Evolutionary conservation across 2,888 invertebrate genomes (phyloP), one percentile per base, ranked within the genome.

Genomic region (Calameuta idolon): DNA sequence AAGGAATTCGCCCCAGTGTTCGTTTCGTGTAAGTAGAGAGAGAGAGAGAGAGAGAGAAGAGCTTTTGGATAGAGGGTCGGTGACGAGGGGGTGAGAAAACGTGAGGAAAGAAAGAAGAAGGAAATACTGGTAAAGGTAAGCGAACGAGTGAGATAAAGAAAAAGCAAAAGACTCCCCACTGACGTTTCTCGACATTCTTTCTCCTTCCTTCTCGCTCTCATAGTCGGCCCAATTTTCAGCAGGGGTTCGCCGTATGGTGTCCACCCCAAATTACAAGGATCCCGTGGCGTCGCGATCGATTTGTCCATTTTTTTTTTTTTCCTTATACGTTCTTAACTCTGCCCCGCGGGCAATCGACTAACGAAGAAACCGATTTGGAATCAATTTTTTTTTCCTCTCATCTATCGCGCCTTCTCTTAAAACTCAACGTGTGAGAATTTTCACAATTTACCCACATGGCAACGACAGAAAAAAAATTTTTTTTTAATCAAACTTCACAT

Each of bases 261-360:
- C 33, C 33, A 31, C 83, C 83, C 75, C 33, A 82, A 85, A 82
- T 84, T 81, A 79, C 77, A 73, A 78, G 77, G 83, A 87, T 87
- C 88, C 87, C 85, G 86, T 82, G 83, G 87, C 83, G 86, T 85
- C 85, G 81, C 85, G 84, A 89, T 89, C 88, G 89, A 89, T 88
- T 87, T 86, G 87, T 87, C 87, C 37, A 12, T 37, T 12, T 37
- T 86, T 81, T 86, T 37, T 37, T 12, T 37, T 86, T 81, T 86
- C 5, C 84, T 83, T 80, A 81, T 77, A 75, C 84, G 84, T 86
- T 23, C 55, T 88, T 83, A 83, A 85, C 86, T 85, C 85, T 85
- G 83, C 84, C 83, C 83, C 79, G 80, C 81, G 83, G 85, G 84
- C 84, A 34, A 83, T 86, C 84, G 85, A 85, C 55, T 55, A 55